Conservation (phyloP, 2,797 vertebrate species). For the Pempheris klunzingeri region DNA sequence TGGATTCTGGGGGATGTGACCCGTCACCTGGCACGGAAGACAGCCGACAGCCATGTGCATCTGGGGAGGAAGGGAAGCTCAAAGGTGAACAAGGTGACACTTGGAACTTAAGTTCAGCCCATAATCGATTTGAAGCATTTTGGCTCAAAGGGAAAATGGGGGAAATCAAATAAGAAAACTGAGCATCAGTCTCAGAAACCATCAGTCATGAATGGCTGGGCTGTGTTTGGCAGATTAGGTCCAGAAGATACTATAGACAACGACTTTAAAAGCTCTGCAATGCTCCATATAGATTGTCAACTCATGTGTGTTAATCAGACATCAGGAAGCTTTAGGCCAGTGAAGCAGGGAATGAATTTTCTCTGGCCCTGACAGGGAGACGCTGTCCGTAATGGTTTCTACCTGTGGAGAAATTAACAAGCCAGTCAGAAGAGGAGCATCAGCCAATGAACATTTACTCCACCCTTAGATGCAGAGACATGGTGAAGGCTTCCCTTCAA, state of each 20-base stretch:
- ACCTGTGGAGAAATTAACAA: constrained; percentile 78
- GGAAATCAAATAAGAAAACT: constrained; percentile 16
- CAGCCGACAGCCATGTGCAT: constrained; percentile 46
- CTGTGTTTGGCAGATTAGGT: constrained; percentile 48
- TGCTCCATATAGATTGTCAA: constrained; percentile 70
- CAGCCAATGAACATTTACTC: constrained; percentile 37
- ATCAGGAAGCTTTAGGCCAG: constrained; percentile 75
- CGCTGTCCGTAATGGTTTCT: constrained; percentile 65
- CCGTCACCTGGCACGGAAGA: constrained; percentile 63
- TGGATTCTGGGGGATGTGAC: constrained; percentile 69
- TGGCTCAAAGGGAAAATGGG: constrained; percentile 8
- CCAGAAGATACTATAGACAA: constrained; percentile 40
- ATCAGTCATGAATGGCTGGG: constrained; percentile 25
- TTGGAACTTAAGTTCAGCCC: constrained; percentile 53
- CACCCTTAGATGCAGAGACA: constrained; percentile 22
- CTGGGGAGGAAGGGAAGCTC: constrained; percentile 4
- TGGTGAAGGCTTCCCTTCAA: constrained; percentile 27
- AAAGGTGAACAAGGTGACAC: constrained; percentile 52
- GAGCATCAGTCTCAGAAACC: constrained; percentile 9
- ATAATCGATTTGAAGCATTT: constrained; percentile 37
- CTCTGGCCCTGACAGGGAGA: constrained; percentile 64
- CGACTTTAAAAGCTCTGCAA: constrained; percentile 59
- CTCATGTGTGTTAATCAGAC: constrained; percentile 78
- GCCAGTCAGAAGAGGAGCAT: constrained; percentile 60
- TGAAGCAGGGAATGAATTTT: constrained; percentile 79